Percentiles rank a stretch among this genome's conserved stretches.
phyloP scores from a whole-genome alignment of 2,113 vertebrate genomes.

The Hipposideros armiger region DNA sequence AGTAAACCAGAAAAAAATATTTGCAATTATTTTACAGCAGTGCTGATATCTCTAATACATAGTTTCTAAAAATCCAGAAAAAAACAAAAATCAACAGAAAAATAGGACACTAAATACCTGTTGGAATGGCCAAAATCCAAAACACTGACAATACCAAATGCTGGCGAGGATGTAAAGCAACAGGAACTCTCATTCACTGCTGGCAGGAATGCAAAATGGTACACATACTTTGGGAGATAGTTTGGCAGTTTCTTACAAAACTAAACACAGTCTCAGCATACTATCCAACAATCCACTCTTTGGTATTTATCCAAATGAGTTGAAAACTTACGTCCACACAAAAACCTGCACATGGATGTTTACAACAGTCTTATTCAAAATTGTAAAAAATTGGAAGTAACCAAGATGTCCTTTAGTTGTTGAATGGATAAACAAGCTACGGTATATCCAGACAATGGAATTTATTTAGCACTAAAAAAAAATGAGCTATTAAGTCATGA shows the following conservation, averaged over 20 bases:
- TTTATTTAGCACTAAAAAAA: background rate
- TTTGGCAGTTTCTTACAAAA: background rate
- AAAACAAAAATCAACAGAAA: background rate
- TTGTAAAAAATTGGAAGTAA: background rate
- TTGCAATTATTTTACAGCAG: background rate
- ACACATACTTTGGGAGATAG: background rate
- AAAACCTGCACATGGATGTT: background rate
- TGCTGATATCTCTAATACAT: background rate
- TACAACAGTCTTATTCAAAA: background rate
- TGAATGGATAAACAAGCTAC: background rate
- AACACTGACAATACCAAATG: background rate
- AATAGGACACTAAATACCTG: background rate
- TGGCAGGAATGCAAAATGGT: background rate
- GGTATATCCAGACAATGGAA: background rate
- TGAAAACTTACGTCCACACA: background rate
- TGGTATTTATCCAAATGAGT: background rate
- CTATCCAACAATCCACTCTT: background rate
- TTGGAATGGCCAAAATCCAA: background rate
- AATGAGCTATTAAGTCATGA: background rate
- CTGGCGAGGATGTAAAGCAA: background rate
- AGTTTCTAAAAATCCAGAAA: background rate
- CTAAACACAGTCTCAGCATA: background rate
- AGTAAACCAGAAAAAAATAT: background rate
- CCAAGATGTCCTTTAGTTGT: background rate
- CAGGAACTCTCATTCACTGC: background rate